phyloP scores from a whole-genome alignment of 2,888 invertebrate species.

The Epinotia nisella region DNA sequence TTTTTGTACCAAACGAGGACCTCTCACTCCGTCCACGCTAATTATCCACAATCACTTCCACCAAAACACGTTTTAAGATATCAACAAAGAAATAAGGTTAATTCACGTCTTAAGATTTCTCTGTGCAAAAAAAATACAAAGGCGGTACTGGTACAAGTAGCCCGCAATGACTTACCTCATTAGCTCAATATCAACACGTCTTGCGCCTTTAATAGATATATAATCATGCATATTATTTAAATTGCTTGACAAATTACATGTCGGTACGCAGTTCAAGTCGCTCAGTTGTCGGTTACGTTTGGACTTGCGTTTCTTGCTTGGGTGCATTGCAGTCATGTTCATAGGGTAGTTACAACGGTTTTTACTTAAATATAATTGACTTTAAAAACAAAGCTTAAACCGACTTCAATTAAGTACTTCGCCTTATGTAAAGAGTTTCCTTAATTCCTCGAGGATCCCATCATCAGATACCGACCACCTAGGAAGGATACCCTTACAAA shows the following conservation, averaged over 20 bases:
- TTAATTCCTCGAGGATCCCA: no score
- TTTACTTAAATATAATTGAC: background rate
- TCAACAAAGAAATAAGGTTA: constrained; percentile 39
- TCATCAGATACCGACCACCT: no score
- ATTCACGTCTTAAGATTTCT: constrained; percentile 56
- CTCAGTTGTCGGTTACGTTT: constrained; percentile 78
- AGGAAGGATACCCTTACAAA: no score
- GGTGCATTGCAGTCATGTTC: constrained; percentile 57
- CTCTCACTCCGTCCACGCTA: background rate
- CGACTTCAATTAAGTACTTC: no score
- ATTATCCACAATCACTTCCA: constrained; percentile 23
- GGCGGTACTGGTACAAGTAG: constrained; percentile 57
- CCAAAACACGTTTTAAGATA: constrained; percentile 31
- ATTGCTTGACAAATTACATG: constrained; percentile 82
- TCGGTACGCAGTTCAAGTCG: constrained; percentile 75
- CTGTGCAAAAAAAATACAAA: constrained; percentile 54
- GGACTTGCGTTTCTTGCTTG: constrained; percentile 75
- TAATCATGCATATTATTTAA: constrained; percentile 83
- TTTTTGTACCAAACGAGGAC: background rate
- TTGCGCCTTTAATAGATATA: constrained; percentile 81
- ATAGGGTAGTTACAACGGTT: constrained; percentile 58
- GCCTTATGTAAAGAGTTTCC: no score
- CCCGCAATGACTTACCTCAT: constrained; percentile 68
- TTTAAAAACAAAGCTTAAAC: no score
- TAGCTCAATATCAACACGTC: constrained; percentile 81